Percentiles rank a stretch among this genome's conserved stretches.
These are phyloP conservation scores for Solea solea DNA, from an alignment of 2,113 vertebrate genomes.

Conservation along the genomic window DNA sequence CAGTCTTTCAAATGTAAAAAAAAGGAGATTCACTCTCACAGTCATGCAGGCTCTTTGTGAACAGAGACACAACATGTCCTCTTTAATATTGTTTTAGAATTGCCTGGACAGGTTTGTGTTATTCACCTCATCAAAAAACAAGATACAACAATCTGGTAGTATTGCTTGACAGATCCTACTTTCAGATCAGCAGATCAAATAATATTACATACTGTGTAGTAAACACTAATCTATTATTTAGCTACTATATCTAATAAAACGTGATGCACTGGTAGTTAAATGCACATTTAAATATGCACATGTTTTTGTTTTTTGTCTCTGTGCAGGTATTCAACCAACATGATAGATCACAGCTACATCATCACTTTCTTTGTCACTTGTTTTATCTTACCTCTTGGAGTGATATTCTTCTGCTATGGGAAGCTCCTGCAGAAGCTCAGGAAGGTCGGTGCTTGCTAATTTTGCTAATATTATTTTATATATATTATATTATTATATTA, in stretches of 20 bases:
- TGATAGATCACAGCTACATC: constrained; percentile 85
- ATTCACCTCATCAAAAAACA: constrained; percentile 11
- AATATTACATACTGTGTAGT: neutral
- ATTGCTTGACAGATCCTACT: neutral
- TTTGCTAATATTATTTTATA: no score
- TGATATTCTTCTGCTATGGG: constrained; percentile 90
- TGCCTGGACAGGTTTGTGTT: neutral
- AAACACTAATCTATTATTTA: neutral
- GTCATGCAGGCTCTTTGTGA: neutral
- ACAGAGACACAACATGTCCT: neutral
- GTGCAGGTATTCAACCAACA: constrained; percentile 86
- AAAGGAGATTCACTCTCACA: constrained; percentile 1
- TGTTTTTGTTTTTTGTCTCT: neutral
- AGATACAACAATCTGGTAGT: neutral
- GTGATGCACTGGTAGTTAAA: no score
- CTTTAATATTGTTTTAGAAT: constrained; percentile 5
- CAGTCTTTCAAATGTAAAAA: constrained; percentile 4
- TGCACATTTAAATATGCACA: no score
- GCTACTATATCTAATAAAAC: no score
- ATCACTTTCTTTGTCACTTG: constrained; percentile 88
- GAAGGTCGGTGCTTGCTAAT: constrained; percentile 78
- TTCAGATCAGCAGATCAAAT: neutral
- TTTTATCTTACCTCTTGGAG: constrained; percentile 86
- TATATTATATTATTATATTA: no score
- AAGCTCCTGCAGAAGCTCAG: constrained; percentile 86